Evolutionary conservation across 2,797 vertebrate genomes (phyloP).

Genomic region (Brachymystax lenok): DNA sequence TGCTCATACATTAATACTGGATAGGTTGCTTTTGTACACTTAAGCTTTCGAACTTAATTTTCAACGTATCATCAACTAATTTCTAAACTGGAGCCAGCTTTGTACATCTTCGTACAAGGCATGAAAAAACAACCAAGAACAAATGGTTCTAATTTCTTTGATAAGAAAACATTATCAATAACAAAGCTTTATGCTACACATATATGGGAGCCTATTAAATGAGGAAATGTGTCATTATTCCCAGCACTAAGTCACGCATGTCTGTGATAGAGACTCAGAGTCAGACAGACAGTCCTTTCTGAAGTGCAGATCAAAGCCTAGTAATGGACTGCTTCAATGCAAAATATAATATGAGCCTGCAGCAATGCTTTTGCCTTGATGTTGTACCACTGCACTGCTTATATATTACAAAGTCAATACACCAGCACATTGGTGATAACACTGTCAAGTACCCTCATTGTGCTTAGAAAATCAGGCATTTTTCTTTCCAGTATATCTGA

Average conservation of each 20-base stretch:
- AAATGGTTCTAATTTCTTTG: constrained; percentile 38
- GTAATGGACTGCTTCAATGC: constrained; percentile 74
- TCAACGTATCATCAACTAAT: not conserved
- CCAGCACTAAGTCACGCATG: constrained; percentile 64
- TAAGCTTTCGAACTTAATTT: not conserved
- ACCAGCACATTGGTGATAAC: constrained; percentile 69
- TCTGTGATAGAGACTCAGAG: constrained; percentile 77
- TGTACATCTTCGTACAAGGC: not conserved
- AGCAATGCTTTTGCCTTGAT: constrained; percentile 78
- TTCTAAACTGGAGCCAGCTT: constrained; percentile 6
- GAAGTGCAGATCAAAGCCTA: constrained; percentile 81
- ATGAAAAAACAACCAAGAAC: constrained; percentile 6
- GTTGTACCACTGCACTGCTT: constrained; percentile 69
- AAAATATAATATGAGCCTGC: constrained; percentile 77
- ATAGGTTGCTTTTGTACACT: not conserved
- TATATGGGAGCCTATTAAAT: constrained; percentile 57
- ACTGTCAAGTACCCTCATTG: constrained; percentile 74
- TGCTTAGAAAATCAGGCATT: constrained; percentile 68
- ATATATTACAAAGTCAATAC: constrained; percentile 77
- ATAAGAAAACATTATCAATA: constrained; percentile 54
- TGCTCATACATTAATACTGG: not conserved
- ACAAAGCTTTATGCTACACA: constrained; percentile 34
- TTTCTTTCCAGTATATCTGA: constrained; percentile 62
- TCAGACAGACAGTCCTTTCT: constrained; percentile 77
- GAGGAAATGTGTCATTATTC: constrained; percentile 74